These are phyloP conservation scores for Colius striatus DNA, from an alignment of 2,113 vertebrate species.

Conservation along the genomic window DNA sequence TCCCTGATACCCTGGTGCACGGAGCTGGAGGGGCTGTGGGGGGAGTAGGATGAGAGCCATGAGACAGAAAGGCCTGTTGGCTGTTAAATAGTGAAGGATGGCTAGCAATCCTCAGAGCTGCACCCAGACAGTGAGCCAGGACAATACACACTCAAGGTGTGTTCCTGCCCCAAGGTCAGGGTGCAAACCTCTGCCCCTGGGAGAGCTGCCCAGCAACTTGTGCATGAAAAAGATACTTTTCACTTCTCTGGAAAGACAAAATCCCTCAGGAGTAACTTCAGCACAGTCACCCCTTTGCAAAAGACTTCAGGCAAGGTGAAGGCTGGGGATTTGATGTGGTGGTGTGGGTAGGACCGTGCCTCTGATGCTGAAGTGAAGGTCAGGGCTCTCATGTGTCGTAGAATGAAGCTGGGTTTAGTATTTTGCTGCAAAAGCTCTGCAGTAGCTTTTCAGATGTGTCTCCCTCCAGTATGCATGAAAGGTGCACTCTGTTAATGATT, in stretches of 20 bases:
- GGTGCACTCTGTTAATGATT: accelerated
- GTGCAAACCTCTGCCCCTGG: background rate
- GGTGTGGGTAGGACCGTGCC: background rate
- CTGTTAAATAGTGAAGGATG: background rate
- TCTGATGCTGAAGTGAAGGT: background rate
- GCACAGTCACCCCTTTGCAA: background rate
- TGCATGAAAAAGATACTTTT: background rate
- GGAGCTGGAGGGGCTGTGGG: background rate
- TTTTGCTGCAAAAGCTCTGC: background rate
- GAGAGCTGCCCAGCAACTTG: background rate
- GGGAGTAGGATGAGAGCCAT: background rate
- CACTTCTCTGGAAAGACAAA: background rate
- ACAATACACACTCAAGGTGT: background rate
- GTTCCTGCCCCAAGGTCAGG: background rate
- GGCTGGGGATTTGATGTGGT: background rate
- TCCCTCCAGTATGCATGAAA: background rate
- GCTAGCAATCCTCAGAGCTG: background rate
- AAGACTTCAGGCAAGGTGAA: background rate
- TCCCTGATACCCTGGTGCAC: background rate
- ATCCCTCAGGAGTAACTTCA: background rate
- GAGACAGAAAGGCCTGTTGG: background rate
- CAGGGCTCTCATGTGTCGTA: background rate
- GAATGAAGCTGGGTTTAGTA: background rate
- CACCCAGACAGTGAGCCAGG: background rate
- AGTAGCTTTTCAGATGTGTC: background rate